Conservation (phyloP, 1,140 invertebrate genomes). For the Drosophila rufa region DNA sequence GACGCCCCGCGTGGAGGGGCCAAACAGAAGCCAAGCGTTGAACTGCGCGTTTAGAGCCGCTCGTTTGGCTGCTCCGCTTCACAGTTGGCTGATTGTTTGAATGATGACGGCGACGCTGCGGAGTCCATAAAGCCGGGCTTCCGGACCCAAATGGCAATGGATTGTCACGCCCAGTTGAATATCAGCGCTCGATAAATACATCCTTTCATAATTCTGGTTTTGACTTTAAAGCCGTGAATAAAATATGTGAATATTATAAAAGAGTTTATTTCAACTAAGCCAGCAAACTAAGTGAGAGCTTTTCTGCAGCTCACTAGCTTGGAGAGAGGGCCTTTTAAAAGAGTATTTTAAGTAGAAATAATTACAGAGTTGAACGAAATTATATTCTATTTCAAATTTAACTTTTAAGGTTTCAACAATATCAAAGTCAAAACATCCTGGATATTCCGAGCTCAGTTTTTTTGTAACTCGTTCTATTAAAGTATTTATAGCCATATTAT, state of each 20-base stretch:
- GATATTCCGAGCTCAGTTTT: too few species aligned
- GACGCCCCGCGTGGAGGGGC: slow-evolving; percentile 20
- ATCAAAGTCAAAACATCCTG: too few species aligned
- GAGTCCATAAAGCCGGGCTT: slow-evolving; percentile 66
- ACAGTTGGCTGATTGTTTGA: slow-evolving; percentile 83
- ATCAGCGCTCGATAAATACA: slow-evolving; percentile 44
- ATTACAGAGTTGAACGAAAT: too few species aligned
- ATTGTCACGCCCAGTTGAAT: slow-evolving; percentile 75
- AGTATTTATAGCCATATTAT: too few species aligned
- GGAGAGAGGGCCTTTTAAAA: too few species aligned
- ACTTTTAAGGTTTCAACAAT: too few species aligned
- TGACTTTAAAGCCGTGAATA: background rate
- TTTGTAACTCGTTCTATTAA: too few species aligned
- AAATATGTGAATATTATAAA: background rate
- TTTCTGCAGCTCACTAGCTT: too few species aligned
- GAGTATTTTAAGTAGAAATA: too few species aligned
- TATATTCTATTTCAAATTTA: too few species aligned
- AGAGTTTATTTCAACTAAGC: too few species aligned
- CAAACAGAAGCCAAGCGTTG: slow-evolving; percentile 70
- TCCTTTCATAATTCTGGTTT: slow-evolving; percentile 11
- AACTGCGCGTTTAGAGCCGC: slow-evolving; percentile 79
- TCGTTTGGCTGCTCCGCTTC: slow-evolving; percentile 74
- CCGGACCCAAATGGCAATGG: slow-evolving; percentile 65
- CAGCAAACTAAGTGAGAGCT: too few species aligned
- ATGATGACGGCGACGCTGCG: slow-evolving; percentile 68